Evolutionary conservation across 2,888 invertebrate species (phyloP), one percentile per base, ranked within the genome.

Genomic region (Drosophila histrio): DNA sequence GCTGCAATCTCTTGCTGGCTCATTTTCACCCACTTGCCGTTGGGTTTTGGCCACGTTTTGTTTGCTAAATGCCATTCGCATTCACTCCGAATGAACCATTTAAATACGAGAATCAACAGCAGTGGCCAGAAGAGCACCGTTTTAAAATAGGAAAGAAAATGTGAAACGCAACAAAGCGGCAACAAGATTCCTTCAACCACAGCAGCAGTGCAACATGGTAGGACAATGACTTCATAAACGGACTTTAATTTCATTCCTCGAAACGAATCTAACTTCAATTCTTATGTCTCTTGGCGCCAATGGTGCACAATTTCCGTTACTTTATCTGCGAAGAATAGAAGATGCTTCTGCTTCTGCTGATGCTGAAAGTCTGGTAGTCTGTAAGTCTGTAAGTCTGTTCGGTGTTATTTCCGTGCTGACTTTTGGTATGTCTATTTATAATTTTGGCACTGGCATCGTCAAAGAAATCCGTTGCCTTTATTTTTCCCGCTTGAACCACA

Each of bases 221-320:
- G 71, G 49, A 73, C 76, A 87, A 88, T 84, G 81, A 70, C 84
- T 85, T 84, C 79, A 88, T 88, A 85, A 85, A 84, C 87, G 87
- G 76, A 81, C 84, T 89, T 87, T 80, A 77, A 88, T 84, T 77
- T 79, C 67, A 50, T 69, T 72, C 52, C 39, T 58, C 32, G 44
- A 30, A 7, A 22, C 22, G 56, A 52, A 54, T 46, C 34, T 60
- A 32, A 54, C 56, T 71, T 60, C 28, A 64, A 44, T 71, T 60
- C 50, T 61, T 44, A 19, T 34, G 49, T 62, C 21, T 21, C 34
- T 50, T 46, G 67, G 52, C 50, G 64, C 62, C 70, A 71, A 69
- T 57, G 77, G 67, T 79, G 72, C 57, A 68, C 77, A 79, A 86
- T 84, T 88, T 82, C 83, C 87, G 73, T 56, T 81, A 44, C 72